phyloP scores from a whole-genome alignment of 1,140 invertebrate species.

The Cotesia vestalis region DNA sequence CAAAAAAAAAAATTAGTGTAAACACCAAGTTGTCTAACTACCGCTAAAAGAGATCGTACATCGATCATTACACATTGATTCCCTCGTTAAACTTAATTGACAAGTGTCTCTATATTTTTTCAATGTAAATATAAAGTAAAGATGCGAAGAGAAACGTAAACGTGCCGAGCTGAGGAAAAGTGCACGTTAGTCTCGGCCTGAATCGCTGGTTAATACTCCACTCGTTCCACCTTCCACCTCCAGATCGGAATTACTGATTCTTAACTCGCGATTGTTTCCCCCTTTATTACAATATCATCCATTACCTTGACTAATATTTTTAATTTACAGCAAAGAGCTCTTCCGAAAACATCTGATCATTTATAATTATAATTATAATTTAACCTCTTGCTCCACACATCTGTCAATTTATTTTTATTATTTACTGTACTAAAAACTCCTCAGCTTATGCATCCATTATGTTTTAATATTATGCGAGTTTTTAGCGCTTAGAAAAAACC shows the following conservation, averaged over 20 bases:
- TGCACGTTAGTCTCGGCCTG: constrained; percentile 65
- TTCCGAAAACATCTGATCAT: too few species aligned
- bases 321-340: too few species aligned
- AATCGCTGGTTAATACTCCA: constrained; percentile 60
- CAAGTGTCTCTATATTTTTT: constrained; percentile 21
- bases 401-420: too few species aligned
- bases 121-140: background rate
- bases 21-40: too few species aligned
- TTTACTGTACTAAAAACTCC: too few species aligned
- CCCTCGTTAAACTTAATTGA: constrained; percentile 16
- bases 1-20: too few species aligned
- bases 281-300: background rate
- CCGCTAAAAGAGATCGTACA: background rate
- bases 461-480: too few species aligned
- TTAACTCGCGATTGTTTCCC: background rate
- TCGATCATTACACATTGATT: constrained; percentile 21
- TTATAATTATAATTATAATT: too few species aligned
- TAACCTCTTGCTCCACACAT: too few species aligned
- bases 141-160: constrained; percentile 55
- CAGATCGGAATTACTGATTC: background rate
- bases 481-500: too few species aligned
- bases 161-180: constrained; percentile 56
- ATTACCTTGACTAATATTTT: too few species aligned
- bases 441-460: too few species aligned
- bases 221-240: constrained; percentile 24